These are phyloP conservation scores for Platycheirus rosarum DNA, from an alignment of 2,888 invertebrate genomes.

Conservation along the genomic window DNA sequence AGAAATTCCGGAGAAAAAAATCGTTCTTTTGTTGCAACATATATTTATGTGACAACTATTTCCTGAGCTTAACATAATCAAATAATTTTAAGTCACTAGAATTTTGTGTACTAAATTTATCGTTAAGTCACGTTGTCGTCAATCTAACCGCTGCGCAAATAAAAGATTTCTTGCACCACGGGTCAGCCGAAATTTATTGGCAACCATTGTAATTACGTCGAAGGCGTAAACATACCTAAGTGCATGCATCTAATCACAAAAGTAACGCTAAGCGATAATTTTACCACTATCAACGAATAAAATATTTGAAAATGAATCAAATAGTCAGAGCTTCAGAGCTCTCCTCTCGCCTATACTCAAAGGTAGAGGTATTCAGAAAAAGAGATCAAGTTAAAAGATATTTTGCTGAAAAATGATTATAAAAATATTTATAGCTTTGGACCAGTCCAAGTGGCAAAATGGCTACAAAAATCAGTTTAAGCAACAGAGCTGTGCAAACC, in stretches of 20 bases:
- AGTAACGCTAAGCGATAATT: conserved; percentile 59
- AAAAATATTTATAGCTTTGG: conserved; percentile 66
- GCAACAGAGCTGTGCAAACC: conserved; percentile 43
- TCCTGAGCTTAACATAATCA: conserved; percentile 46
- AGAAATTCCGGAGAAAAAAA: conserved; percentile 64
- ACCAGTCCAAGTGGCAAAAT: conserved; percentile 73
- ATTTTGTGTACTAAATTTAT: conserved; percentile 60
- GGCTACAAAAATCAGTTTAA: conserved; percentile 73
- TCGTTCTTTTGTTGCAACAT: conserved; percentile 47
- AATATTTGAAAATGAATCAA: conserved; percentile 53
- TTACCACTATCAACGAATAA: conserved; percentile 27
- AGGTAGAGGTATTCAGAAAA: conserved; percentile 4
- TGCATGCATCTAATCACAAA: conserved; percentile 69
- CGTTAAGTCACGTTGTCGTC: conserved; percentile 50
- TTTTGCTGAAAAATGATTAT: conserved; percentile 67
- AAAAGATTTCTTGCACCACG: conserved; percentile 2
- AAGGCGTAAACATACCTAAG: conserved; percentile 64
- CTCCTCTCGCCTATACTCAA: conserved; percentile 17
- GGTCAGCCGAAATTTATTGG: conserved; percentile 1
- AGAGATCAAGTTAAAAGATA: conserved; percentile 66
- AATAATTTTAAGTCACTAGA: conserved; percentile 57
- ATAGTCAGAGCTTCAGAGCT: conserved; percentile 40
- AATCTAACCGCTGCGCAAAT: conserved; percentile 18
- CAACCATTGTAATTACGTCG: conserved; percentile 64
- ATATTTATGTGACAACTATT: conserved; percentile 67